Conservation (phyloP, 2,888 invertebrate genomes). For the Ptychoptera albimana region DNA sequence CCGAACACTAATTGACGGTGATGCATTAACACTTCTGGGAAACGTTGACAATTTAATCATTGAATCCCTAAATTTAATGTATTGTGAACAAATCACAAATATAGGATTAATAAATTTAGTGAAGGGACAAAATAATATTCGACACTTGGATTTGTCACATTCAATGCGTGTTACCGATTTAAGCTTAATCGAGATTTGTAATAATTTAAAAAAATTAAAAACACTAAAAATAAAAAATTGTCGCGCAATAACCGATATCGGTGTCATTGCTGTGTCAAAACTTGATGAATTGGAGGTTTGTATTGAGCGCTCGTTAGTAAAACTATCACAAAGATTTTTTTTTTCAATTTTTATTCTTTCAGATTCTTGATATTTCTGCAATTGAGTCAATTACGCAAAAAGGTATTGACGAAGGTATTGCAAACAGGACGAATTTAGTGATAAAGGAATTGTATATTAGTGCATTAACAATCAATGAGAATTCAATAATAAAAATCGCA, state of each 20-base stretch:
- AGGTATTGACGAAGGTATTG: slow-evolving; percentile 44
- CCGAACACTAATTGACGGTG: slow-evolving; percentile 49
- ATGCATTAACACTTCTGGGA: slow-evolving; percentile 38
- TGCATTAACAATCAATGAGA: slow-evolving; percentile 44
- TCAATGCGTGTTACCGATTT: slow-evolving; percentile 49
- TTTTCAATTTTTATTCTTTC: not conserved
- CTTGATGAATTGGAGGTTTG: slow-evolving; percentile 35
- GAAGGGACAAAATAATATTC: slow-evolving; percentile 37
- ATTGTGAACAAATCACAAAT: slow-evolving; percentile 47
- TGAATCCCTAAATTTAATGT: slow-evolving; percentile 34
- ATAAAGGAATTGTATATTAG: slow-evolving; percentile 39
- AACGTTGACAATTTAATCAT: slow-evolving; percentile 36
- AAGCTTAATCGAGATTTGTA: slow-evolving; percentile 41
- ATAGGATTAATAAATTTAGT: slow-evolving; percentile 39
- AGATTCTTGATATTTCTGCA: slow-evolving; percentile 44
- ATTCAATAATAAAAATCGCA: slow-evolving; percentile 41
- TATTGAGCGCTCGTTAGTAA: too few relatives aligned
- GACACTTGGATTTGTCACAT: slow-evolving; percentile 42
- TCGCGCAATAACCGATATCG: slow-evolving; percentile 43
- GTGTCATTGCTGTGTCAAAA: slow-evolving; percentile 37
- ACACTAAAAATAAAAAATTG: slow-evolving; percentile 46
- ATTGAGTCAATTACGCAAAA: slow-evolving; percentile 46
- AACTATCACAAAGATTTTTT: not conserved
- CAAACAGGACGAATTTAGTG: slow-evolving; percentile 31
- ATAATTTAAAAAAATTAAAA: slow-evolving; percentile 39